Evolutionary conservation across 2,797 vertebrate species (phyloP).

Genomic region (Microchirus variegatus): DNA sequence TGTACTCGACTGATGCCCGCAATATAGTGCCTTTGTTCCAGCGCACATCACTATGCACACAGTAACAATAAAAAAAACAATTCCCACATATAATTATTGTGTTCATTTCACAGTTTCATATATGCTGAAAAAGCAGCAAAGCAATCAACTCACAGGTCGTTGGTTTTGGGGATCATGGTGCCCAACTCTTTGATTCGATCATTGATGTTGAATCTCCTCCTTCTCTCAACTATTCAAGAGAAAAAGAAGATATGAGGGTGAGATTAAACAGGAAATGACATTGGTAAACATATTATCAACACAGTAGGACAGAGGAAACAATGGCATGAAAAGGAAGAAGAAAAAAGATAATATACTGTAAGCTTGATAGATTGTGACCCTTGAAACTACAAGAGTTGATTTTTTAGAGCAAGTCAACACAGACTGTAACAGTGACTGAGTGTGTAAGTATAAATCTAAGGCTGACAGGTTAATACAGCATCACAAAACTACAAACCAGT

Average conservation of each 20-base stretch:
- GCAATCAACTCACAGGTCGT: conserved; percentile 89
- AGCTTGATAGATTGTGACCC: neutral
- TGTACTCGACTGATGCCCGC: conserved; percentile 96
- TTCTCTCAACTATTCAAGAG: conserved; percentile 88
- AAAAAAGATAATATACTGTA: neutral
- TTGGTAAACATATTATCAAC: conserved; percentile 10
- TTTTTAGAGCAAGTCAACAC: neutral
- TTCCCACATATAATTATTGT: conserved; percentile 18
- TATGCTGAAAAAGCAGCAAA: neutral
- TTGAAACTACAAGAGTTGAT: neutral
- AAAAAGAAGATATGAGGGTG: neutral
- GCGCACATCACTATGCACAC: conserved; percentile 88
- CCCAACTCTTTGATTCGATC: conserved; percentile 98
- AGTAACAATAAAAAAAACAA: conserved; percentile 28
- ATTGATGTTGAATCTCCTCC: conserved; percentile 97
- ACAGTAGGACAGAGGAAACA: neutral
- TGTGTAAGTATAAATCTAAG: no score
- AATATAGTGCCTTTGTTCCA: conserved; percentile 99
- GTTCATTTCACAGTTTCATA: neutral
- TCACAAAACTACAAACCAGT: no score
- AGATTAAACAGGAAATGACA: neutral
- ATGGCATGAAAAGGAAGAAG: conserved; percentile 1
- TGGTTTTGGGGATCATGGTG: conserved; percentile 97
- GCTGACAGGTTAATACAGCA: no score
- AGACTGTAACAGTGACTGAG: no score